phyloP scores from a whole-genome alignment of 2,113 vertebrate species.

The Oncorhynchus gorbuscha region DNA sequence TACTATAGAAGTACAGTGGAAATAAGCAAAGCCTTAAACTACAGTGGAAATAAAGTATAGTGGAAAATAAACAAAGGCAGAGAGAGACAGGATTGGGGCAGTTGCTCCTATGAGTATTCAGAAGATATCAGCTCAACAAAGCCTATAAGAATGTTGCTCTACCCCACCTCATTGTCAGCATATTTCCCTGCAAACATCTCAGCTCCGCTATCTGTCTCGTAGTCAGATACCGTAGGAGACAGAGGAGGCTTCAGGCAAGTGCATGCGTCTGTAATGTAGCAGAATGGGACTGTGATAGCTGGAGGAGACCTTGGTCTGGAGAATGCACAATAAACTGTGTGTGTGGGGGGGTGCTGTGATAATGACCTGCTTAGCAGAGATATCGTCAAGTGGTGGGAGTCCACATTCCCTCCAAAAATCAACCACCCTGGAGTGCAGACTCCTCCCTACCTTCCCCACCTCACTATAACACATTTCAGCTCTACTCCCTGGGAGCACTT shows the following conservation, averaged over 20 bases:
- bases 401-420: not conserved
- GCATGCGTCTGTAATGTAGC: not conserved
- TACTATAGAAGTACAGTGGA: not conserved
- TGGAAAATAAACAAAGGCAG: not conserved
- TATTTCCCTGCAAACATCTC: not conserved
- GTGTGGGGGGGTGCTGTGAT: not conserved
- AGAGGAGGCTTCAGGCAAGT: not conserved
- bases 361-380: slow-evolving; percentile 1
- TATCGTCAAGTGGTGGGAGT: slow-evolving; percentile 2
- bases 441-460: no score
- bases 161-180: not conserved
- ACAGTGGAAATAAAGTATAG: slow-evolving; percentile 9
- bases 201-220: not conserved
- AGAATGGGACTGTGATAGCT: not conserved
- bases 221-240: not conserved
- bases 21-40: not conserved
- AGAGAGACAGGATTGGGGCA: not conserved
- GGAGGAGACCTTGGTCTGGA: slow-evolving; percentile 10
- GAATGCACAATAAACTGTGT: slow-evolving; percentile 9
- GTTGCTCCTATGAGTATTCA: no score
- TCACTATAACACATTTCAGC: no score
- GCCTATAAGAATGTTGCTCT: slow-evolving; percentile 9
- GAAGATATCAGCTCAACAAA: slow-evolving; percentile 28
- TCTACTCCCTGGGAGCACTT: not conserved
- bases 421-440: no score